These are phyloP conservation scores for Fregetta grallaria DNA, from an alignment of 2,113 vertebrate genomes.

Conservation along the genomic window DNA sequence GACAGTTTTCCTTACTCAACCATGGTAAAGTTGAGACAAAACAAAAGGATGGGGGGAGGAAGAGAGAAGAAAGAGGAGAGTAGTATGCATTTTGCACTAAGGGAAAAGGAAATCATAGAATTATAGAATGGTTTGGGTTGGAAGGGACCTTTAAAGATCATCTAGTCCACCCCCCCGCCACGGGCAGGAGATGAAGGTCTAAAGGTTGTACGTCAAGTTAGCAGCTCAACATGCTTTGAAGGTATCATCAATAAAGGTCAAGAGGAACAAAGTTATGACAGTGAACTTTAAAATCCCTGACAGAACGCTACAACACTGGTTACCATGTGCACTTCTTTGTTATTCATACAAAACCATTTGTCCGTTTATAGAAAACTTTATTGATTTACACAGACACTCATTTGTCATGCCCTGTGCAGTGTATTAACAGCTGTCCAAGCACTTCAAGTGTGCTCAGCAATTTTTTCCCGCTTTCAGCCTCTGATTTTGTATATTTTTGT, in stretches of 20 bases:
- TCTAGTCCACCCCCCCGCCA: neutral
- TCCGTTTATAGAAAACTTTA: constrained; percentile 62
- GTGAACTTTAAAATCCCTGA: constrained; percentile 77
- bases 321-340: constrained; percentile 43
- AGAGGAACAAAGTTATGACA: constrained; percentile 74
- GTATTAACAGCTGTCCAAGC: constrained; percentile 55
- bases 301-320: constrained; percentile 51
- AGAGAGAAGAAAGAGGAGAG: neutral
- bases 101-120: neutral
- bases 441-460: constrained; percentile 44
- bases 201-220: constrained; percentile 69
- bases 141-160: constrained; percentile 51
- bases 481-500: neutral
- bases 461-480: constrained; percentile 4
- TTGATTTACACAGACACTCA: constrained; percentile 74
- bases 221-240: constrained; percentile 60
- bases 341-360: constrained; percentile 66
- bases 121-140: neutral
- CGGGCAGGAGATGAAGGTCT: constrained; percentile 8
- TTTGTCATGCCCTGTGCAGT: constrained; percentile 69
- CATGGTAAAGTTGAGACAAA: neutral
- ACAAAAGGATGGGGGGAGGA: neutral
- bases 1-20: neutral
- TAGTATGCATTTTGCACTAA: neutral
- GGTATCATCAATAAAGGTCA: constrained; percentile 76